Percentiles rank a stretch among this genome's conserved stretches.
Evolutionary conservation across 2,113 vertebrate genomes (phyloP).

Genomic region (Bucco capensis): DNA sequence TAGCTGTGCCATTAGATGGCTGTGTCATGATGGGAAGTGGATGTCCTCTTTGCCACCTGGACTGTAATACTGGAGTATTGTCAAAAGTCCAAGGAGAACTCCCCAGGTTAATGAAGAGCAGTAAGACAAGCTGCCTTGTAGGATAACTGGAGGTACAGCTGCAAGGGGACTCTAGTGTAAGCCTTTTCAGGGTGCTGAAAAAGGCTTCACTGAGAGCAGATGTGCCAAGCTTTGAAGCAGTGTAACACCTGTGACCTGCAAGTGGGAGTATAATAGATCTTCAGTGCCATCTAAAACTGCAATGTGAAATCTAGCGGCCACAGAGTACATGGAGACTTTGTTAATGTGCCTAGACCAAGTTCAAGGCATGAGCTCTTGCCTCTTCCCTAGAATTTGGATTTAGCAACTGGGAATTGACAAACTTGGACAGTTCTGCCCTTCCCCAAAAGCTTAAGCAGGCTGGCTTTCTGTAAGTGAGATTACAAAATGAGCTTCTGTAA

Average conservation of each 20-base stretch:
- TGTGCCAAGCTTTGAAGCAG: neutral
- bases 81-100: neutral
- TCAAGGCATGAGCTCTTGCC: neutral
- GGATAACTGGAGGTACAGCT: neutral
- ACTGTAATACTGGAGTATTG: neutral
- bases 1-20: neutral
- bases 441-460: neutral
- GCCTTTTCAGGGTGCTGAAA: neutral
- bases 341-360: neutral
- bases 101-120: neutral
- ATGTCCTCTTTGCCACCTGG: neutral
- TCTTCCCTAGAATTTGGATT: neutral
- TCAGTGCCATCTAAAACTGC: neutral
- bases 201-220: neutral
- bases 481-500: neutral
- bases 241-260: neutral
- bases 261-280: neutral
- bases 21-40: neutral
- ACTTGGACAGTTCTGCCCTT: neutral
- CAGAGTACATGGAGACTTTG: neutral
- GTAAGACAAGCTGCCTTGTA: neutral
- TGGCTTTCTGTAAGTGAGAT: neutral
- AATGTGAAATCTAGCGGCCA: neutral
- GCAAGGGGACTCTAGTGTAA: too few species aligned
- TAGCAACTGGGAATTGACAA: neutral